A percentile compares a stretch with the other conserved stretches of the same genome.
Conservation (phyloP, 2,797 vertebrate genomes). For the Notamacropus eugenii region DNA sequence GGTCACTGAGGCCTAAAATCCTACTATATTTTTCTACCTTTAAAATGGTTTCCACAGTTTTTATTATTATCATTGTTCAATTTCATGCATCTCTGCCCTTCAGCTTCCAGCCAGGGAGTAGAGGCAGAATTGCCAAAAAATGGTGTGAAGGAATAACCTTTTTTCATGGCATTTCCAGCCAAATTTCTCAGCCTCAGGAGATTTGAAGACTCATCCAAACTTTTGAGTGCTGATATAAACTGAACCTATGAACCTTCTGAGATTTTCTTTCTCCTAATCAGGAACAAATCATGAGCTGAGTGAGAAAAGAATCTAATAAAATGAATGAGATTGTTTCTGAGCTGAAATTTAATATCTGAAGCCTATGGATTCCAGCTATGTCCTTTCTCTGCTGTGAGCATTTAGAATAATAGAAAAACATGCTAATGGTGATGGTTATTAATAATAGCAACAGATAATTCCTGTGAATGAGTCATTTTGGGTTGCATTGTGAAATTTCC, state of each 20-base stretch:
- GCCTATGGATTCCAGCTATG: conserved; percentile 32
- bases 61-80: conserved; percentile 81
- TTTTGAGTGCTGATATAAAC: conserved; percentile 65
- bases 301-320: conserved; percentile 50
- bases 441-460: conserved; percentile 54
- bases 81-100: conserved; percentile 79
- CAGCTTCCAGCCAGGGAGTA: conserved; percentile 75
- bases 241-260: conserved; percentile 63
- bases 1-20: conserved; percentile 71
- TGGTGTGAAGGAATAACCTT: conserved; percentile 38
- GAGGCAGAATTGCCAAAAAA: conserved; percentile 73
- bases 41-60: conserved; percentile 75
- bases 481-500: conserved; percentile 53
- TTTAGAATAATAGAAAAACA: conserved; percentile 53
- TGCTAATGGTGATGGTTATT: conserved; percentile 64
- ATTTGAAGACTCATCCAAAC: conserved; percentile 65
- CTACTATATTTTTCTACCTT: conserved; percentile 64
- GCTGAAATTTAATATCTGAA: conserved; percentile 33
- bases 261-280: conserved; percentile 55
- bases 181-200: conserved; percentile 67
- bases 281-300: conserved; percentile 66
- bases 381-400: conserved; percentile 49
- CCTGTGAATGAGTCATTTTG: conserved; percentile 40
- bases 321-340: conserved; percentile 54
- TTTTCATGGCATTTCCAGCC: conserved; percentile 58